A percentile compares a stretch with the other conserved stretches of the same genome.
Conservation (phyloP, 2,797 vertebrate genomes). For the Diplodus sargus region DNA sequence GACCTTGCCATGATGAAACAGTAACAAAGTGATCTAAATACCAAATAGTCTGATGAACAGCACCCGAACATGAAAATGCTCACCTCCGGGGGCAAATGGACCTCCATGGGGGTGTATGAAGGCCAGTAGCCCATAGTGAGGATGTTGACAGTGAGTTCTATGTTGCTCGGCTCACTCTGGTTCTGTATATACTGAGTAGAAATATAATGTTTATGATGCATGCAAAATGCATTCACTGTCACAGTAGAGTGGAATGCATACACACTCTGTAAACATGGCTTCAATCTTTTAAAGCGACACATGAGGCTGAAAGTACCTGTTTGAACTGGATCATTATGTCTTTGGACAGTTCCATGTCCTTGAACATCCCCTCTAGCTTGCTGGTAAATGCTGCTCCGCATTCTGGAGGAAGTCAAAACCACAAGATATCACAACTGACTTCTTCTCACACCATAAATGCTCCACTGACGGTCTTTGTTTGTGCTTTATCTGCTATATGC, state of each 20-base stretch:
- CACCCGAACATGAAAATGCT: not conserved
- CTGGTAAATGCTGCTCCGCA: constrained; percentile 99
- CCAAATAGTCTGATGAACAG: not conserved
- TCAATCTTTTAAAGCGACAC: not conserved
- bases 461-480: not conserved
- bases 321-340: constrained; percentile 99
- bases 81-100: constrained; percentile 97
- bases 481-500: not conserved
- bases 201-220: constrained; percentile 8
- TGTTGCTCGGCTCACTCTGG: constrained; percentile 98
- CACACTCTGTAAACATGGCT: not conserved
- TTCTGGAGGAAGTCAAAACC: constrained; percentile 84
- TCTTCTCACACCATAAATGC: not conserved
- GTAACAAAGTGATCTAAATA: not conserved
- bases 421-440: constrained; percentile 31
- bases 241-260: not conserved
- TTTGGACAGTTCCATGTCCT: constrained; percentile 99
- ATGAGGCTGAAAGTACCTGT: constrained; percentile 86
- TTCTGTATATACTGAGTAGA: constrained; percentile 95
- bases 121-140: constrained; percentile 99
- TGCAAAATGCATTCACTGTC: constrained; percentile 1
- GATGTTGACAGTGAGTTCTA: constrained; percentile 99
- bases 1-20: not conserved
- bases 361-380: constrained; percentile 99
- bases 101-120: constrained; percentile 98